A percentile compares a stretch with the other conserved stretches of the same genome.
Conservation (phyloP, 2,113 vertebrate genomes). For the Eulemur rufifrons region DNA sequence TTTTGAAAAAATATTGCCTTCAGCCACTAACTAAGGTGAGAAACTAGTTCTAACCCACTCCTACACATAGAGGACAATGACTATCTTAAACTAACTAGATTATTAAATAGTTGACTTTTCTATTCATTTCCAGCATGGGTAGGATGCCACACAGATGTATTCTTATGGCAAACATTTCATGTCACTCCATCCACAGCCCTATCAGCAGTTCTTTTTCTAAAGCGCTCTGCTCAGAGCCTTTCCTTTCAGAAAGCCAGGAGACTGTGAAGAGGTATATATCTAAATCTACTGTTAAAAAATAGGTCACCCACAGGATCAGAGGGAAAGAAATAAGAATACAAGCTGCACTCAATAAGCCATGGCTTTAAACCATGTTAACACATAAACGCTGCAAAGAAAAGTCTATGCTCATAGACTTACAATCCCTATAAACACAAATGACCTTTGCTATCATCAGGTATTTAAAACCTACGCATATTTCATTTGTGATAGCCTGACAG, state of each 20-base stretch:
- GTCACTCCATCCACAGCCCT: background rate
- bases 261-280: background rate
- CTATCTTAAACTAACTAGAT: background rate
- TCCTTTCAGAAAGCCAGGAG: background rate
- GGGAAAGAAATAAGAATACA: background rate
- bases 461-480: slow-evolving; percentile 45
- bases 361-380: background rate
- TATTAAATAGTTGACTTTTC: background rate
- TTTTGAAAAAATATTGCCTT: background rate
- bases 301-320: background rate
- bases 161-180: background rate
- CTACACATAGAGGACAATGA: background rate
- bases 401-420: background rate
- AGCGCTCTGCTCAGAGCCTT: background rate
- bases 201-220: background rate
- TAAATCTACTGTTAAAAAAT: background rate
- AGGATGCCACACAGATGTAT: background rate
- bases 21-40: background rate
- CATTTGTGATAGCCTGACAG: background rate
- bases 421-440: slow-evolving; percentile 6
- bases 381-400: background rate
- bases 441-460: slow-evolving; percentile 16
- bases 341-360: background rate
- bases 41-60: background rate
- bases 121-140: background rate